Conservation (phyloP, 2,797 vertebrate species). For the Rousettus madagascariensis region DNA sequence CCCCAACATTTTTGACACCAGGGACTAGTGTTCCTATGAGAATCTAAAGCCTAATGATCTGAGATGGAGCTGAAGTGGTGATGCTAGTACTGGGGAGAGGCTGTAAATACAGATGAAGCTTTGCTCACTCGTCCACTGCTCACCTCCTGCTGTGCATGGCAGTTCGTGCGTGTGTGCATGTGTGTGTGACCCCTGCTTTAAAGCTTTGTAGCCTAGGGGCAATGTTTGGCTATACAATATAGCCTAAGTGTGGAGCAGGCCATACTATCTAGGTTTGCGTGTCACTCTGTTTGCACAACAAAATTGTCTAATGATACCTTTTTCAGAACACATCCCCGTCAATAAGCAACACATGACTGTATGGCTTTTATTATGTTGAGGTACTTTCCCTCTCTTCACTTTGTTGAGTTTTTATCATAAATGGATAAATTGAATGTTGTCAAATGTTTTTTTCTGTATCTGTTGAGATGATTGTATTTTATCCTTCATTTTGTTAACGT, state of each 20-base stretch:
- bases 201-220: background rate
- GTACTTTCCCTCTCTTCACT: background rate
- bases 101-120: too few species aligned
- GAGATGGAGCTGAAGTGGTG: too few species aligned
- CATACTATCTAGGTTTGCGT: background rate
- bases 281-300: background rate
- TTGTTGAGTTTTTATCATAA: background rate
- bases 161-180: too few species aligned
- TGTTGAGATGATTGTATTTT: background rate
- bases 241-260: background rate
- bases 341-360: background rate
- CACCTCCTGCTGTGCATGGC: too few species aligned
- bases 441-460: background rate
- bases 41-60: too few species aligned
- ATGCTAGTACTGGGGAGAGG: too few species aligned
- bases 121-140: too few species aligned
- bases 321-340: background rate
- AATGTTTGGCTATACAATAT: background rate
- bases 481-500: background rate
- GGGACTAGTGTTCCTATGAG: too few species aligned
- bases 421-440: background rate
- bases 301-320: background rate
- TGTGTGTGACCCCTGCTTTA: background rate
- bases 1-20: too few species aligned
- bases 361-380: background rate